Conservation (phyloP, 2,797 vertebrate species). For the Rhynchonycteris naso region DNA sequence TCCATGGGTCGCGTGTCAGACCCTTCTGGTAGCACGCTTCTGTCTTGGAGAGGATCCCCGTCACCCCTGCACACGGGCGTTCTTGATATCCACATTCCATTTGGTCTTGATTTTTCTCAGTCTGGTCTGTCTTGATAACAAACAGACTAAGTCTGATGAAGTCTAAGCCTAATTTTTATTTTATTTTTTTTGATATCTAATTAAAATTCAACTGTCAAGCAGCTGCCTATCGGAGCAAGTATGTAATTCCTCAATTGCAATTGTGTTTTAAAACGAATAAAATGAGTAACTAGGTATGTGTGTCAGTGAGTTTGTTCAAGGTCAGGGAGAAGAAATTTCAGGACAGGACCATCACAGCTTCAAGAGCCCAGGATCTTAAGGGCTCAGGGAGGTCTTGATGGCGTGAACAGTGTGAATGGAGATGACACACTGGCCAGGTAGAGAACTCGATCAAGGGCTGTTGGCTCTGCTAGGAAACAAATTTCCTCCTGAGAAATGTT, state of each 20-base stretch:
- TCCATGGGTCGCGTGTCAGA: too few relatives aligned
- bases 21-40: background rate
- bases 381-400: too few relatives aligned
- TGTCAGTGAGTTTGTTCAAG: background rate
- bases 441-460: background rate
- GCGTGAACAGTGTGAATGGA: background rate
- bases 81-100: background rate
- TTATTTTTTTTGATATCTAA: background rate
- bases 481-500: background rate
- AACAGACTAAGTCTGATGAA: background rate
- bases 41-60: background rate
- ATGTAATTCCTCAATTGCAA: background rate
- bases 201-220: background rate
- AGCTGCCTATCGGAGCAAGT: background rate
- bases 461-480: accelerated
- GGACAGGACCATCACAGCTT: background rate
- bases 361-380: background rate
- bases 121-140: background rate
- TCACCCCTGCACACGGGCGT: background rate
- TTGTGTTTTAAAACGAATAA: background rate
- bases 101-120: background rate
- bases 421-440: background rate
- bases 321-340: accelerated
- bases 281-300: background rate
- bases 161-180: background rate